Conservation (phyloP, 2,888 invertebrate species). For the Lissonota sp. region DNA sequence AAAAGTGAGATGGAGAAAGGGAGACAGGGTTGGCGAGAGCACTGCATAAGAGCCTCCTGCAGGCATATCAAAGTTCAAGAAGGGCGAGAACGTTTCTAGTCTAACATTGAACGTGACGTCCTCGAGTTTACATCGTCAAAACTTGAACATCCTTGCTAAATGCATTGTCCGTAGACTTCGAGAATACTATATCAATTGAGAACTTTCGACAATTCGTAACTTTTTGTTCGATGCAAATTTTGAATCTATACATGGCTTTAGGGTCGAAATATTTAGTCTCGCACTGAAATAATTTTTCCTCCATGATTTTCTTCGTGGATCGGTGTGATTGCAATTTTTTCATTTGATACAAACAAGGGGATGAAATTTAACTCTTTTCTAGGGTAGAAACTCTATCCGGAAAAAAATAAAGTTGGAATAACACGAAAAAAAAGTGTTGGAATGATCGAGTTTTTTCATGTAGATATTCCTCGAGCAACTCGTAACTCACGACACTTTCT, state of each 20-base stretch:
- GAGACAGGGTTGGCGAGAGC: slow-evolving; percentile 14
- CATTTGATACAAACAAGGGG: no score
- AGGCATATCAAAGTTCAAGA: slow-evolving; percentile 40
- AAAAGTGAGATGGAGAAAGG: slow-evolving; percentile 6
- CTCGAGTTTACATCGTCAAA: slow-evolving; percentile 8
- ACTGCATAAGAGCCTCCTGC: slow-evolving; percentile 16
- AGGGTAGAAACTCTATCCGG: no score
- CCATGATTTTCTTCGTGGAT: neutral
- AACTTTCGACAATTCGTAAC: no score
- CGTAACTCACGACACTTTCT: neutral
- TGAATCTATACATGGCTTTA: no score
- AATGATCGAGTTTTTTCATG: no score
- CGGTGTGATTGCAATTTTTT: no score
- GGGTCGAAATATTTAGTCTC: neutral
- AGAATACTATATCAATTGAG: no score
- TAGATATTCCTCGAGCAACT: no score
- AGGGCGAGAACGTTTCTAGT: slow-evolving; percentile 19
- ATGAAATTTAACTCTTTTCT: no score
- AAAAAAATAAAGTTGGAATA: no score
- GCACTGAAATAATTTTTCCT: neutral
- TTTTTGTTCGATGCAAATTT: no score
- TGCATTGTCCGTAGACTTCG: neutral
- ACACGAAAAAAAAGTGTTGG: no score
- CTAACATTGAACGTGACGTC: slow-evolving; percentile 21
- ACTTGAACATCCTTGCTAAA: slow-evolving; percentile 13